Evolutionary conservation across 2,113 vertebrate species (phyloP), one percentile per base, ranked within the genome.

Genomic region (Alces alces): DNA sequence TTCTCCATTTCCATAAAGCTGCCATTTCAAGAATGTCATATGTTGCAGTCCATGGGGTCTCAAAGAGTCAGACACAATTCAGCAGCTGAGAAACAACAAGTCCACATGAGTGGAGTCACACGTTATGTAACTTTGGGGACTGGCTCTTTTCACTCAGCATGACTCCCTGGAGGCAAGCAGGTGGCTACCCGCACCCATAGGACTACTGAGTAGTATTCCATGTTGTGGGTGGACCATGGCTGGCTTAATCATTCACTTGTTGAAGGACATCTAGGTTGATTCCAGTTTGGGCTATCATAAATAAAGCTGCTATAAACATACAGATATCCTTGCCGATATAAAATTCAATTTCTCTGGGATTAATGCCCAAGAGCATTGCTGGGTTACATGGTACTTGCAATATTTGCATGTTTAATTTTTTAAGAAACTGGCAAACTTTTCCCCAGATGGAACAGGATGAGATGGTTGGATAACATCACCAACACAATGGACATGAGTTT

Each of bases 151-250:
- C 66, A 21, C 43, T 21, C 43, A 25, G 15, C 4, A 6, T 4
- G 33, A 28, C 55, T 57, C 52, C 55, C 61, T 47, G 52, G 30
- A 45, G 7, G 23, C 60, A 12, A 16, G 7, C 47, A n/a, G 79
- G 27, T 5, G 50, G n/a, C 28, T 13, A 19, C 17, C 27, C 0
- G 13, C 15, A 4, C 14, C 79, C 16, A 5, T 0, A 25, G 82
- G 7, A 8, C 19, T 21, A 55, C 39, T 17, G 17, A 61, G 83
- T 1, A 8, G 19, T 45, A 27, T 9, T 14, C n/a, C 57, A 4
- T 0, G 7, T 33, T 45, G 12, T 33, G 10, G 39, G 27, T 15
- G 54, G 15, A 58, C 17, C 15, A 1, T 0, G 0, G 19, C 33
- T 36, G 52, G 23, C 30, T 47, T 79, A 45, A 33, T 23, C 36